Base-by-base conservation (phyloP, 2,113 vertebrate genomes). In the Channa maculata region DNA sequence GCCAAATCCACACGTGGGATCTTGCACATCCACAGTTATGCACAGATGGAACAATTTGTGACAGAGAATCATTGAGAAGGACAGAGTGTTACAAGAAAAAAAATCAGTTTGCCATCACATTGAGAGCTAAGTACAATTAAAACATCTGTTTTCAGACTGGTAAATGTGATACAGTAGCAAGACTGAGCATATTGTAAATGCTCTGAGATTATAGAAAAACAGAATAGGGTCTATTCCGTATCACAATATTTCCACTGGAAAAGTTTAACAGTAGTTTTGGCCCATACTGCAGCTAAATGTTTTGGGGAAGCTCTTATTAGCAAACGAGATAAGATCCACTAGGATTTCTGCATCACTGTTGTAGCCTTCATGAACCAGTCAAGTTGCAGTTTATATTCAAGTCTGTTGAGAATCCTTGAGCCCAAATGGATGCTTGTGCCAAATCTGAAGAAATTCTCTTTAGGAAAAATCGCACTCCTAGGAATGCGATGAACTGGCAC, bases 41-140 rank as follows among this genome's bases (percentile, higher is more conserved):
- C 58, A 59, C 57, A 55, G 13, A 53, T 61, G 46, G 57, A 72
- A 82, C 66, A 79, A 54, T 43, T 38, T 79, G 63, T 45, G 2
- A 69, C 72, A 76, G 52, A 77, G 37, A 65, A 83, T 70, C 12
- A 57, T 24, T 80, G 57, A 43, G 57, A 15, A 14, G 14, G 48
- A 75, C 39, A 71, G 13, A 71, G 13, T 68, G 5, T 36, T 65
- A 86, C 58, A 64, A 65, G 58, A 15, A 49, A 75, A 87, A 64
- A 53, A 72, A 69, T 84, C 82, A 84, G 71, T 86, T 77, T 84
- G 77, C 80, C 12, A 77, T 85, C 85, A 79, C 55, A 41, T 6
- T 57, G 48, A 61, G 39, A 85, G 64, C 77, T 77, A 66, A 14
- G 44, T 12, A 43, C 66, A 84, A 86, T 86, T 82, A 89, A 86